A percentile compares a stretch with the other conserved stretches of the same genome.
Evolutionary conservation across 2,888 invertebrate species (phyloP).

Genomic region (Eristalinus sepulchralis): DNA sequence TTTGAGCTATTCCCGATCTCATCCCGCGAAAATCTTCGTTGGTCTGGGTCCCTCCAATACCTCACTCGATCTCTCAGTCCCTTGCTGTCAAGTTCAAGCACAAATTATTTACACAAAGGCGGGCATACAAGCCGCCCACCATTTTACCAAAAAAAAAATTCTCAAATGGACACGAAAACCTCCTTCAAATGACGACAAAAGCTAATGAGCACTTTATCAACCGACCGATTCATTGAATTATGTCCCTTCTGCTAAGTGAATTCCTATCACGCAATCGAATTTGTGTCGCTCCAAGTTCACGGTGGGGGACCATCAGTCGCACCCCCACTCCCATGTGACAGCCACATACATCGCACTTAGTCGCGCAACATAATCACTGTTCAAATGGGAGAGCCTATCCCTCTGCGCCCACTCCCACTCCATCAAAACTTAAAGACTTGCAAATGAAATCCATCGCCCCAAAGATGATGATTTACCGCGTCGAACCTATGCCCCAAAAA

Average conservation of each 20-base stretch:
- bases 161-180: neutral
- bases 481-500: neutral
- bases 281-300: constrained; percentile 42
- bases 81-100: neutral
- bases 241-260: neutral
- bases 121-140: neutral
- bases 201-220: neutral
- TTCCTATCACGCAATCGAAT: constrained; percentile 42
- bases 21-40: too few species aligned
- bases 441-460: neutral
- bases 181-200: neutral
- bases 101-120: neutral
- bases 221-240: neutral
- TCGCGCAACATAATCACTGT: neutral
- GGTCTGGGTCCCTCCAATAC: too few species aligned
- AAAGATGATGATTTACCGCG: neutral
- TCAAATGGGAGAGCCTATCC: neutral
- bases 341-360: neutral
- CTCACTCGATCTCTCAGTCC: too few species aligned
- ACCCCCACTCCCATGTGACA: neutral
- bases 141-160: too few species aligned
- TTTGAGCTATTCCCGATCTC: too few species aligned
- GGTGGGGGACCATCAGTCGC: constrained; percentile 25
- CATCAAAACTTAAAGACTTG: neutral
- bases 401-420: neutral